phyloP scores from a whole-genome alignment of 1,140 invertebrate genomes.

The Drosophila persimilis region DNA sequence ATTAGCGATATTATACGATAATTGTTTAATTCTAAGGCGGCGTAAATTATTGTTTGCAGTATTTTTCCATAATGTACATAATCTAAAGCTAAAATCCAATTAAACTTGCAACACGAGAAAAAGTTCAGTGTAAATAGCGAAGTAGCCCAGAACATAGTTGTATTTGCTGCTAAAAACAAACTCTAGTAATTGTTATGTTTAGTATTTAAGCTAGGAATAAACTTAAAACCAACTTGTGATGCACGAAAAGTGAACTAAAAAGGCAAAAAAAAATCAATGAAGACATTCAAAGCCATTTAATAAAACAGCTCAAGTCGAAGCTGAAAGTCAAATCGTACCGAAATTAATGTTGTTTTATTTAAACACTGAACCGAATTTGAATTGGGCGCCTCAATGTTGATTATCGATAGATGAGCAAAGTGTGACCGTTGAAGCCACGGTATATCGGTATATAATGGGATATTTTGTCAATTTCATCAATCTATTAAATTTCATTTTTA shows the following conservation, averaged over 20 bases:
- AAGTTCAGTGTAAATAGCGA: slow-evolving; percentile 54
- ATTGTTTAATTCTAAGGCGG: slow-evolving; percentile 65
- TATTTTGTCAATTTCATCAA: too few species aligned
- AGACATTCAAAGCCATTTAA: slow-evolving; percentile 50
- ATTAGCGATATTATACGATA: slow-evolving; percentile 78
- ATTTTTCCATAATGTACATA: slow-evolving; percentile 71
- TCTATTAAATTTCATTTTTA: too few species aligned
- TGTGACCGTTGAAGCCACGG: too few species aligned
- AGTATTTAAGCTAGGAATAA: slow-evolving; percentile 67
- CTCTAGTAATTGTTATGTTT: slow-evolving; percentile 74
- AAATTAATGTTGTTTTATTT: slow-evolving; percentile 41
- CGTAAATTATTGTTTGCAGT: slow-evolving; percentile 78
- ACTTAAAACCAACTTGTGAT: slow-evolving; percentile 72
- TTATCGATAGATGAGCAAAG: slow-evolving; percentile 15
- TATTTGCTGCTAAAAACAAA: slow-evolving; percentile 20
- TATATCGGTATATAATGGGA: too few species aligned
- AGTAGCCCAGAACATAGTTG: slow-evolving; percentile 7
- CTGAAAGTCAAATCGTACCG: slow-evolving; percentile 42
- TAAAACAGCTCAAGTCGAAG: slow-evolving; percentile 40
- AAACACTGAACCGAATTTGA: slow-evolving; percentile 19
- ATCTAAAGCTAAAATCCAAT: slow-evolving; percentile 36
- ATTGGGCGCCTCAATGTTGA: not conserved
- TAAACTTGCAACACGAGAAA: slow-evolving; percentile 40
- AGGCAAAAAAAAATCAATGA: slow-evolving; percentile 46
- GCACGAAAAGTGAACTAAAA: slow-evolving; percentile 65